These are phyloP conservation scores for Bellardia pandia DNA, from an alignment of 2,888 invertebrate species.

Conservation along the genomic window DNA sequence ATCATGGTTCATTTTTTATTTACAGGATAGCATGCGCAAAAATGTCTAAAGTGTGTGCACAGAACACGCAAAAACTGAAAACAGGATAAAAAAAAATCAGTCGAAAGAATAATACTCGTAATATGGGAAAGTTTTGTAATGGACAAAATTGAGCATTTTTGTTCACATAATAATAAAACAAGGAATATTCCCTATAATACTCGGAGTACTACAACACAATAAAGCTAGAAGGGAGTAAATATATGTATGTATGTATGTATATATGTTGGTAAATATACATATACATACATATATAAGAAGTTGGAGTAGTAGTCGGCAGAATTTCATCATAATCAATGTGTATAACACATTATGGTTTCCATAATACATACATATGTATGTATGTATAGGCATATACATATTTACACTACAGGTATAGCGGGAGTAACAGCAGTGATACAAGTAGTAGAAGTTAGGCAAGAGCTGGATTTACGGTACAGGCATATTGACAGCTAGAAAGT, in stretches of 20 bases:
- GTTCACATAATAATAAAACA: constrained; percentile 13
- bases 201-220: constrained; percentile 4
- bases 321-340: constrained; percentile 56
- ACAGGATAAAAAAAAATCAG: not conserved
- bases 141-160: constrained; percentile 45
- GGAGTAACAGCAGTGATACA: not conserved
- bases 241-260: not conserved
- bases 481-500: not conserved
- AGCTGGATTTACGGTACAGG: constrained; percentile 21
- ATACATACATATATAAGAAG: not conserved
- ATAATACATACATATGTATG: constrained; percentile 8
- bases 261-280: not conserved
- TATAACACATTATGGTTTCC: constrained; percentile 53
- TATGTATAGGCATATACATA: not conserved
- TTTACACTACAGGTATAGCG: not conserved
- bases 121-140: constrained; percentile 46
- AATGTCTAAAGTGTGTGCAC: constrained; percentile 27
- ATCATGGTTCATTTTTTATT: not conserved
- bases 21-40: constrained; percentile 64
- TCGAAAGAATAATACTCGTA: constrained; percentile 19
- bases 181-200: constrained; percentile 47
- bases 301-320: constrained; percentile 36
- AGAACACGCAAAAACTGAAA: constrained; percentile 17
- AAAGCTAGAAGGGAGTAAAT: constrained; percentile 5
- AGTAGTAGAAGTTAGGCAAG: not conserved